Percentiles rank a stretch among this genome's conserved stretches.
Evolutionary conservation across 2,888 invertebrate genomes (phyloP).

Genomic region (Brenthis daphne): DNA sequence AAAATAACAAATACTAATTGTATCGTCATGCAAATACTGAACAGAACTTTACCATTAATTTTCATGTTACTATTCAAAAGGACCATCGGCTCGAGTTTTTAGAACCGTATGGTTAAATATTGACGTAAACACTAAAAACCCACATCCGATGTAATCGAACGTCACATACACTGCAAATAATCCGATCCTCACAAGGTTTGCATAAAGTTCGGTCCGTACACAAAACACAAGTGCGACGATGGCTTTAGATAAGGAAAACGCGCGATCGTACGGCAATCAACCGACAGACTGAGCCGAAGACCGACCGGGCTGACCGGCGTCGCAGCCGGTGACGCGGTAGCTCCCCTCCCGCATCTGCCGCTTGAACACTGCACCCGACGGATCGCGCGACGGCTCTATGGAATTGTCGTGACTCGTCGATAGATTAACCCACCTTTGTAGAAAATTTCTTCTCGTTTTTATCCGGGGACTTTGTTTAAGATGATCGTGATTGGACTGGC

Average conservation of each 20-base stretch:
- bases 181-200: constrained; percentile 69
- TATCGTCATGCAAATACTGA: constrained; percentile 62
- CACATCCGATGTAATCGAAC: constrained; percentile 60
- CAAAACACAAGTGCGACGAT: constrained; percentile 25
- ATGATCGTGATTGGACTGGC: constrained; percentile 61
- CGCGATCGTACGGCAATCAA: constrained; percentile 49
- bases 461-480: constrained; percentile 54
- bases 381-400: constrained; percentile 61
- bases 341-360: constrained; percentile 44
- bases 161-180: constrained; percentile 76
- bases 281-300: constrained; percentile 56
- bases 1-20: constrained; percentile 58
- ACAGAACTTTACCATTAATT: constrained; percentile 76
- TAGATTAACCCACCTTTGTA: constrained; percentile 64
- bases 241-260: constrained; percentile 44
- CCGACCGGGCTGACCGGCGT: constrained; percentile 44
- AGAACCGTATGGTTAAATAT: constrained; percentile 50
- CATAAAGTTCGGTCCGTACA: constrained; percentile 54
- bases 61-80: constrained; percentile 81
- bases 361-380: constrained; percentile 60
- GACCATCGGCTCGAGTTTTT: constrained; percentile 73
- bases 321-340: constrained; percentile 55
- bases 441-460: constrained; percentile 66
- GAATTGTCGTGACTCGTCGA: constrained; percentile 62
- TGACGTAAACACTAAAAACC: constrained; percentile 57